Conservation (phyloP, 2,888 invertebrate genomes). For the Lutraria lutraria region DNA sequence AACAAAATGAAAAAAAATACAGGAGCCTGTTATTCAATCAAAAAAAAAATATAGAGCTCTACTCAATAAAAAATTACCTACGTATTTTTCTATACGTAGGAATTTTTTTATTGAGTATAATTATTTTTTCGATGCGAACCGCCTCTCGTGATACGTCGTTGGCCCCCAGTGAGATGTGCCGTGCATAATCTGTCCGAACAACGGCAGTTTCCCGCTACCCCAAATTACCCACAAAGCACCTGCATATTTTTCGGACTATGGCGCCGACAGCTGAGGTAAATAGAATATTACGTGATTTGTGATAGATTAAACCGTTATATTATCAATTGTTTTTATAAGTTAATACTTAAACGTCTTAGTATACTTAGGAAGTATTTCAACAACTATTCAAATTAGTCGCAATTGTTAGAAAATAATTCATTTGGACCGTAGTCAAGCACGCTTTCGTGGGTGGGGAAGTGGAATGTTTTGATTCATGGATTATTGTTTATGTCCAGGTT, state of each 20-base stretch:
- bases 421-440: constrained; percentile 44
- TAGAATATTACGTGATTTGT: constrained; percentile 1
- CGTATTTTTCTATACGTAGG: too few species aligned
- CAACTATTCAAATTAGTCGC: not conserved
- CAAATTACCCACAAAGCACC: constrained; percentile 68
- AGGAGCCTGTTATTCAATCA: too few species aligned
- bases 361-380: not conserved
- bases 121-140: too few species aligned
- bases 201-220: not conserved
- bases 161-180: too few species aligned
- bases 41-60: too few species aligned
- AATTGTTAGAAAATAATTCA: not conserved
- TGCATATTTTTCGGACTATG: constrained; percentile 76
- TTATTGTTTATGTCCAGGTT: not conserved
- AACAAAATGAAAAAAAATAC: too few species aligned
- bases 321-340: not conserved
- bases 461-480: constrained; percentile 1
- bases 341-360: not conserved
- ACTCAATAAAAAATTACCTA: too few species aligned
- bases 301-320: not conserved
- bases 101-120: too few species aligned
- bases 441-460: constrained; percentile 6
- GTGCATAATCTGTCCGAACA: not conserved
- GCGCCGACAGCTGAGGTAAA: constrained; percentile 77
- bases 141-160: too few species aligned